Percentiles rank a stretch among this genome's conserved stretches.
Conservation (phyloP, 1,140 invertebrate species). For the Holotrichia oblita region DNA sequence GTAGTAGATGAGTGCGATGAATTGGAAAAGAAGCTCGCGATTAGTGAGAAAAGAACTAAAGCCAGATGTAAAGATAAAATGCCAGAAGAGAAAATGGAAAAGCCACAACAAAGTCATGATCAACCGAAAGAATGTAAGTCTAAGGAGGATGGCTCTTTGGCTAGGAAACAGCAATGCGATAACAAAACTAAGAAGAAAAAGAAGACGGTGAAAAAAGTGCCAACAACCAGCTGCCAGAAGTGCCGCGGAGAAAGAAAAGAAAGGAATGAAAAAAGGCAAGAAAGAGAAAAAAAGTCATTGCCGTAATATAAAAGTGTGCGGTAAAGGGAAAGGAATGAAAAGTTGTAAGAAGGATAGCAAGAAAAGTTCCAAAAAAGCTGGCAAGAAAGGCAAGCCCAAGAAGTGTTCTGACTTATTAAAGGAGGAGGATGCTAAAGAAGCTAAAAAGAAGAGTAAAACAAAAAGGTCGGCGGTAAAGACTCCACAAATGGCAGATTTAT, state of each 20-base stretch:
- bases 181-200: too few relatives aligned
- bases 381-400: conserved; percentile 4
- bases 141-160: background rate
- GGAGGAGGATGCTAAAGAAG: background rate
- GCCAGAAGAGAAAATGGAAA: background rate
- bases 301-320: conserved; percentile 9
- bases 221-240: background rate
- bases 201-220: too few relatives aligned
- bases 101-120: background rate
- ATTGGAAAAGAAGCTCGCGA: background rate
- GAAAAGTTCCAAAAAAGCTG: background rate
- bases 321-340: background rate
- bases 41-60: background rate
- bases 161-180: background rate
- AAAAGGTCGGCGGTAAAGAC: background rate
- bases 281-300: background rate
- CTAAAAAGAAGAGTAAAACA: conserved; percentile 19
- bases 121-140: background rate
- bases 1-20: background rate
- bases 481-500: background rate
- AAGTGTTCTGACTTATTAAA: conserved; percentile 23
- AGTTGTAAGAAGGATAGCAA: background rate
- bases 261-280: background rate
- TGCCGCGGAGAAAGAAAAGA: background rate
- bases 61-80: background rate